These are phyloP conservation scores for Kuschelorhynchus macadamiae DNA, from an alignment of 2,888 invertebrate species.

Conservation along the genomic window DNA sequence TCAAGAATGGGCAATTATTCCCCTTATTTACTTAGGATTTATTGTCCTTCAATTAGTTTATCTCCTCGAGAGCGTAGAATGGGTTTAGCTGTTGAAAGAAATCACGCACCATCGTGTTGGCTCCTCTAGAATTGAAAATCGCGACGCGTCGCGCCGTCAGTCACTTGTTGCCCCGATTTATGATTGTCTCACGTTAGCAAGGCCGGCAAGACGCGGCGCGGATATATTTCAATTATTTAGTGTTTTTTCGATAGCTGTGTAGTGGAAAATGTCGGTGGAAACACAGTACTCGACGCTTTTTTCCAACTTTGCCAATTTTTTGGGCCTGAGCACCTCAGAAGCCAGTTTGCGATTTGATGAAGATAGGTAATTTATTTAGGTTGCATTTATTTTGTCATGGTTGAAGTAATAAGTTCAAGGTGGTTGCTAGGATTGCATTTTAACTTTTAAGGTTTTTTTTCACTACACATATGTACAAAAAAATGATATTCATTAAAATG, in stretches of 20 bases:
- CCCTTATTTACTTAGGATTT: too few species aligned
- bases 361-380: slow-evolving; percentile 58
- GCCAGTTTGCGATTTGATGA: slow-evolving; percentile 56
- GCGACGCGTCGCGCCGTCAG: slow-evolving; percentile 18
- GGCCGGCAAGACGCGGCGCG: slow-evolving; percentile 2
- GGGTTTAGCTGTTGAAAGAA: neutral
- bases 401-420: slow-evolving; percentile 4
- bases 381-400: neutral
- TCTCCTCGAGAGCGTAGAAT: too few species aligned
- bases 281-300: slow-evolving; percentile 59
- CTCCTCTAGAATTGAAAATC: neutral
- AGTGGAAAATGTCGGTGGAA: slow-evolving; percentile 53
- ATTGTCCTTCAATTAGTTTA: too few species aligned
- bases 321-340: slow-evolving; percentile 57
- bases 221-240: neutral
- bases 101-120: slow-evolving; percentile 25
- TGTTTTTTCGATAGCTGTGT: neutral
- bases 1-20: too few species aligned
- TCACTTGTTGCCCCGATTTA: slow-evolving; percentile 47
- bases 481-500: too few species aligned
- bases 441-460: too few species aligned
- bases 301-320: slow-evolving; percentile 60
- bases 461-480: too few species aligned
- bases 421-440: too few species aligned
- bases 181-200: slow-evolving; percentile 21